Conservation (phyloP, 2,888 invertebrate genomes). For the Nymphalis c-album region DNA sequence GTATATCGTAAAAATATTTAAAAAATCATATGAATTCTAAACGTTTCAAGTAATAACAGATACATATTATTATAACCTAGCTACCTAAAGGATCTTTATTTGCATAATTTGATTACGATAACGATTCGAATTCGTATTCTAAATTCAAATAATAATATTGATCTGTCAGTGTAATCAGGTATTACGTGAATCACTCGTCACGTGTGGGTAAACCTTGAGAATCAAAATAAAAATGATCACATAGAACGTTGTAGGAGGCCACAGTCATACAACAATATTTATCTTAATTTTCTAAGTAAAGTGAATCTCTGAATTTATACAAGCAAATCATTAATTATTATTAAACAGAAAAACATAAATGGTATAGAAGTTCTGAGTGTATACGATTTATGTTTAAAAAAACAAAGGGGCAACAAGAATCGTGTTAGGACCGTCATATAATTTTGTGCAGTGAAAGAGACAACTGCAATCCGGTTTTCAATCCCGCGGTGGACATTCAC, state of each 20-base stretch:
- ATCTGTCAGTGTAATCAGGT: slow-evolving; percentile 6
- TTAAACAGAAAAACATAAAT: background rate
- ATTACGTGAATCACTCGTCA: slow-evolving; percentile 15
- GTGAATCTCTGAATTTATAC: no score
- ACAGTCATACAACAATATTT: background rate
- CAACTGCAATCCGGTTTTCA: slow-evolving; percentile 33
- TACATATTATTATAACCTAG: no score
- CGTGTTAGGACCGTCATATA: background rate
- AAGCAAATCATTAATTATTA: background rate
- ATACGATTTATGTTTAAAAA: background rate
- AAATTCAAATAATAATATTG: background rate
- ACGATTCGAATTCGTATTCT: background rate
- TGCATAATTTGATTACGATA: no score
- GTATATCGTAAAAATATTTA: no score
- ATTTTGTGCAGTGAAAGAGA: slow-evolving; percentile 29
- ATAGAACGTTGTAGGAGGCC: slow-evolving; percentile 26
- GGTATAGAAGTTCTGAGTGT: background rate
- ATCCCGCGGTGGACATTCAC: slow-evolving; percentile 29
- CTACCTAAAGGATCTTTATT: no score
- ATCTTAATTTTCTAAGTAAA: background rate
- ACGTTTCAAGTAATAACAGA: no score
- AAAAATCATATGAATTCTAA: no score
- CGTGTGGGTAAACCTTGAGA: slow-evolving; percentile 26
- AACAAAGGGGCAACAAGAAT: slow-evolving; percentile 6
- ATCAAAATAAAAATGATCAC: slow-evolving; percentile 23